Base-by-base conservation (phyloP, 2,888 invertebrate species). In the Sclerodermus sp. region DNA sequence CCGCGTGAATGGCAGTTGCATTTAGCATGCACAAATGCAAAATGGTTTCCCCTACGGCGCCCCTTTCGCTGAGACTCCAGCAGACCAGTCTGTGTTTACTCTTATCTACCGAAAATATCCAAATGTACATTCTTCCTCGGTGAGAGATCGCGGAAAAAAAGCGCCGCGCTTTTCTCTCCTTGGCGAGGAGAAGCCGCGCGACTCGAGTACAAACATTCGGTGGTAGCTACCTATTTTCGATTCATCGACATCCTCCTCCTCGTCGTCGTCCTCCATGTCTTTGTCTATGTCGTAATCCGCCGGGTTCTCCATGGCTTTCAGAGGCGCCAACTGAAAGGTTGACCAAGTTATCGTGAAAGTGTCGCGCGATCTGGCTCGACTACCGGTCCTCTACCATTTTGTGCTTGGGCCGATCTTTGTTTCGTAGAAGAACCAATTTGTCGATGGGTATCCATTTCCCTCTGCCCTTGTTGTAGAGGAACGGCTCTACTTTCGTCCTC, bases 31-130 rank as follows among this genome's bases (percentile, higher is more conserved):
- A 98, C 29, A 97, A 81, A 78, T 97, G 98, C 12, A 99, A 81
- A 55, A 95, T 90, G 0, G 93, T 93, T 80, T 99, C 98, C 0
- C 98, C 97, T 0, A 98, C 96, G 1, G 96, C 94, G 0, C 98
- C 98, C 46, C 95, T 84, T 74, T 95, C 89, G 81, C 90, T 83
- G 36, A 97, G 78, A 73, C 90, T 89, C 96, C 96, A 97, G 74
- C 96, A 96, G 1, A 93, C 87, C 65, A 91, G 88, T 53, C 93
- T 85, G 73, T 91, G 94, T 42, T 75, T 77, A 53, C 66, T 72
- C 49, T 74, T 76, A 59, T 77, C 77, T 77, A 53, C 1, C 13
- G 43, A 15, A 37, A 10, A 29, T 34, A 36, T n/a, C 16, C 13
- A 9, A 4, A 3, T 3, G 34, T 34, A n/a, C 34, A 23, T 23